Conservation (phyloP, 2,888 invertebrate genomes). For the Drosophila nr. perissopoda region DNA sequence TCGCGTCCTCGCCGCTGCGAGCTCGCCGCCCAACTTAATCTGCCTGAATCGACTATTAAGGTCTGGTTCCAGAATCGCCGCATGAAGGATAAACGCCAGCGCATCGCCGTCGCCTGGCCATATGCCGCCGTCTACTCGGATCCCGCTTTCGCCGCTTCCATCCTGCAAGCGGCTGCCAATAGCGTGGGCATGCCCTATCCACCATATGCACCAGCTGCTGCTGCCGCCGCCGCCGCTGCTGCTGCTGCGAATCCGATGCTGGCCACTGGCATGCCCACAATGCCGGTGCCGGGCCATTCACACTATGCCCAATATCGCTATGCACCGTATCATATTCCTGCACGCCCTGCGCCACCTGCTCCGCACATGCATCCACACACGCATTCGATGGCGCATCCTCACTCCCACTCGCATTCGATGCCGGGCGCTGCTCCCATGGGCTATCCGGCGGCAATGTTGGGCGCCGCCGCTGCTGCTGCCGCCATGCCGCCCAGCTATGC, state of each 20-base stretch:
- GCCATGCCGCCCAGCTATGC: conserved; percentile 76
- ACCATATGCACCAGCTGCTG: conserved; percentile 85
- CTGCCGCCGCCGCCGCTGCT: conserved; percentile 65
- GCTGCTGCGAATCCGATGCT: conserved; percentile 85
- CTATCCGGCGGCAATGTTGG: conserved; percentile 71
- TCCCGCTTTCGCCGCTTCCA: conserved; percentile 95
- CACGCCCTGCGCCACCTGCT: conserved; percentile 83
- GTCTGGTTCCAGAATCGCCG: conserved; percentile 93
- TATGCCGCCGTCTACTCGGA: conserved; percentile 97
- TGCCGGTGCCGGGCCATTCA: conserved; percentile 85
- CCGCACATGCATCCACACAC: conserved; percentile 85
- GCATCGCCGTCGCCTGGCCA: conserved; percentile 97
- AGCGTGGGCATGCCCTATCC: conserved; percentile 89
- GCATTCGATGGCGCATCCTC: conserved; percentile 68
- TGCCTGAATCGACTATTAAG: conserved; percentile 99
- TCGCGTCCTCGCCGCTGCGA: conserved; percentile 97
- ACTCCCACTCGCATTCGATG: conserved; percentile 64
- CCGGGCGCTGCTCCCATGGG: conserved; percentile 54
- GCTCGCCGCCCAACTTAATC: conserved; percentile 94
- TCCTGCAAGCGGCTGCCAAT: conserved; percentile 94
- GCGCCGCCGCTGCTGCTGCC: conserved; percentile 53
- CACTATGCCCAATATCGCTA: conserved; percentile 85
- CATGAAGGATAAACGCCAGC: conserved; percentile 95
- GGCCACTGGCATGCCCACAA: conserved; percentile 85
- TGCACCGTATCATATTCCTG: conserved; percentile 86